Evolutionary conservation across 2,113 vertebrate genomes (phyloP).

Genomic region (Pangasianodon hypophthalmus): DNA sequence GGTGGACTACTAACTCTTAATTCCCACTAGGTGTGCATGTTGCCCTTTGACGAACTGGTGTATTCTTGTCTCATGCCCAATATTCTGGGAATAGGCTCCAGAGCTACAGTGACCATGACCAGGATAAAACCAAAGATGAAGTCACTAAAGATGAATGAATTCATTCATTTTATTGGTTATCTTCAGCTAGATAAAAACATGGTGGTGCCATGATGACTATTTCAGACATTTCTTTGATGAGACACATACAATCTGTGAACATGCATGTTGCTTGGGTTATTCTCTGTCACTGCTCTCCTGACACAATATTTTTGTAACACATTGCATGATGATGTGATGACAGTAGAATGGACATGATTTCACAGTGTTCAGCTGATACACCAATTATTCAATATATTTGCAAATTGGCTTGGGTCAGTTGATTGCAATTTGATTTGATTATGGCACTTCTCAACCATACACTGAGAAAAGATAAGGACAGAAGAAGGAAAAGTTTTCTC

Average conservation of each 20-base stretch:
- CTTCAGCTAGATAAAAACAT: neutral
- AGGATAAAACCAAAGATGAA: neutral
- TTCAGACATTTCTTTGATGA: neutral
- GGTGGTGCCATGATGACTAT: neutral
- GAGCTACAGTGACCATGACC: neutral
- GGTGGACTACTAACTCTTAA: neutral
- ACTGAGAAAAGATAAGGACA: neutral
- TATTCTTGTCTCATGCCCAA: neutral
- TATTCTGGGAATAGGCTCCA: neutral
- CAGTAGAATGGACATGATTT: neutral
- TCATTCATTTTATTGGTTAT: neutral
- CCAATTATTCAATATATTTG: neutral
- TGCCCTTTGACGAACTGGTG: neutral
- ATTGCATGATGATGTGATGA: neutral
- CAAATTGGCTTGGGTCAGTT: neutral
- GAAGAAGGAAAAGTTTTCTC: slow-evolving; percentile 31
- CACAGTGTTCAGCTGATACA: neutral
- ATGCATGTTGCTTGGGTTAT: neutral
- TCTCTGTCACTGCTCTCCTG: neutral
- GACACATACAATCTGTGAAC: neutral
- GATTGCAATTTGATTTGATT: neutral
- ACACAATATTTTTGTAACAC: neutral
- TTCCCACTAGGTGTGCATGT: neutral
- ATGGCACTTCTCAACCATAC: neutral
- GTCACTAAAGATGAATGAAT: neutral